Percentiles rank a stretch among this genome's conserved stretches.
Conservation (phyloP, 2,113 vertebrate species). For the Terrapene triunguis region DNA sequence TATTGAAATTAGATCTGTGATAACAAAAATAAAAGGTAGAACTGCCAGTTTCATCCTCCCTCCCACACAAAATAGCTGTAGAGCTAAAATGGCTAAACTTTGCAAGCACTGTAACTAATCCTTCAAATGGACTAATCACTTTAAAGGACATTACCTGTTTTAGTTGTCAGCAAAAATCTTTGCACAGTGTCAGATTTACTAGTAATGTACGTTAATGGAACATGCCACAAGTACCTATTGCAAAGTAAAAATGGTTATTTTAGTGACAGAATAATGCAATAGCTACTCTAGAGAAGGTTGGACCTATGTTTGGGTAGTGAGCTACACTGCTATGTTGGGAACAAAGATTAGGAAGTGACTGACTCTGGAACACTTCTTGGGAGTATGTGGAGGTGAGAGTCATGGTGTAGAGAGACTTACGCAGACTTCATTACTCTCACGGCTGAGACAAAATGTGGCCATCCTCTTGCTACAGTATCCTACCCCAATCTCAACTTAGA, state of each 20-base stretch:
- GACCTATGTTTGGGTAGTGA: rapidly evolving
- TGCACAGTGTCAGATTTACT: conserved; percentile 70
- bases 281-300: neutral
- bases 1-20: neutral
- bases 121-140: neutral
- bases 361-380: neutral
- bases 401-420: neutral
- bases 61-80: neutral
- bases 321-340: neutral
- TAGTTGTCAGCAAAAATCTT: conserved; percentile 76
- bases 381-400: neutral
- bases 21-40: neutral
- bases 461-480: neutral
- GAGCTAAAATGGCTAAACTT: neutral
- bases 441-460: neutral
- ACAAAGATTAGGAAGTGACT: no score
- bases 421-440: neutral
- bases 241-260: neutral
- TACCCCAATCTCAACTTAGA: neutral
- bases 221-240: conserved; percentile 76
- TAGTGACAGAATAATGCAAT: neutral
- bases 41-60: neutral
- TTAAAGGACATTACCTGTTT: conserved; percentile 72
- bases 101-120: neutral
- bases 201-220: conserved; percentile 79